A percentile compares a stretch with the other conserved stretches of the same genome.
These are phyloP conservation scores for Meta bourneti DNA, from an alignment of 2,888 invertebrate species.

Conservation along the genomic window DNA sequence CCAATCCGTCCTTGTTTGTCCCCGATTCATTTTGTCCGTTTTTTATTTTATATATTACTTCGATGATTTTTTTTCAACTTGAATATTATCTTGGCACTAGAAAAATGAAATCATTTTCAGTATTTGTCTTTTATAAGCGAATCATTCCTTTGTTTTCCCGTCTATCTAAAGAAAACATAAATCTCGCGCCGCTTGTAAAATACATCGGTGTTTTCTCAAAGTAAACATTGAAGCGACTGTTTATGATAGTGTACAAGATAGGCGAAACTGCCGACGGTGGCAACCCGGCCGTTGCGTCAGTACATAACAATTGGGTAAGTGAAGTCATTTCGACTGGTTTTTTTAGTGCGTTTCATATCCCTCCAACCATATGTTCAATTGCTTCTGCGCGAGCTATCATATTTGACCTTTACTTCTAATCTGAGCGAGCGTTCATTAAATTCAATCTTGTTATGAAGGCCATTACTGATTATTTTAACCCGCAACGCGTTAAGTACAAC, in stretches of 20 bases:
- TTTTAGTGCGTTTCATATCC: conserved; percentile 25
- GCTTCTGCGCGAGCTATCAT: conserved; percentile 24
- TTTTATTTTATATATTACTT: background rate
- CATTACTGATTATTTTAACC: conserved; percentile 69
- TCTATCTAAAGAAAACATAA: background rate
- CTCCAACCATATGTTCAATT: conserved; percentile 28
- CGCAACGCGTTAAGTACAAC: conserved; percentile 56
- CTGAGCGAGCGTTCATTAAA: conserved; percentile 38
- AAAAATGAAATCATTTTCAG: background rate
- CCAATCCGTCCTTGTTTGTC: too few relatives aligned
- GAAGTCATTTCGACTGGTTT: conserved; percentile 41
- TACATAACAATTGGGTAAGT: conserved; percentile 42
- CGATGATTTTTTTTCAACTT: background rate
- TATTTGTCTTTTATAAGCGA: background rate
- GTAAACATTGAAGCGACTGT: conserved; percentile 42
- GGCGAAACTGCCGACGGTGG: conserved; percentile 61
- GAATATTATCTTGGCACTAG: background rate
- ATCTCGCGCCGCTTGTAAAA: too few relatives aligned
- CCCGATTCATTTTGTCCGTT: too few relatives aligned
- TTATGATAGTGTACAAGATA: conserved; percentile 40
- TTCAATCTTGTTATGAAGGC: conserved; percentile 61
- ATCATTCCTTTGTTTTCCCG: background rate
- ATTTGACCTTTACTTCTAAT: conserved; percentile 66
- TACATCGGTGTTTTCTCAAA: background rate
- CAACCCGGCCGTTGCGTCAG: conserved; percentile 66